These are phyloP conservation scores for Mastacembelus armatus DNA, from an alignment of 2,797 vertebrate genomes.

Conservation along the genomic window DNA sequence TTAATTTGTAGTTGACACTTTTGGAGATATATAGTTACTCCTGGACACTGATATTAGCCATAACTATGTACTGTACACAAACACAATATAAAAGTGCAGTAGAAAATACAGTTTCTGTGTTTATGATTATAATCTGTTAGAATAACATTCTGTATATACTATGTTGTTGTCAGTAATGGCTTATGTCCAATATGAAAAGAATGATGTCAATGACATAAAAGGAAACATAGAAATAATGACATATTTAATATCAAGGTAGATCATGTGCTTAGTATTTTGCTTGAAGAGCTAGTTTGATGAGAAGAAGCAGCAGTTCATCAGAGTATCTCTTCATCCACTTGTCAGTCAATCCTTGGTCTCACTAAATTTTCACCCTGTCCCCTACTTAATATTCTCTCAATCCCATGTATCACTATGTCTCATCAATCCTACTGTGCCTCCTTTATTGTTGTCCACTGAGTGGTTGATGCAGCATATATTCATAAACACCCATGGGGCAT, in stretches of 20 bases:
- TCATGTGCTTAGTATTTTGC: constrained; percentile 79
- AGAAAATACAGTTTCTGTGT: constrained; percentile 83
- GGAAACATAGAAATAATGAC: constrained; percentile 67
- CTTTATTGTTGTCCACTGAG: constrained; percentile 54
- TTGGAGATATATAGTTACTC: constrained; percentile 48
- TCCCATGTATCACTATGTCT: constrained; percentile 30
- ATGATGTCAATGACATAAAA: constrained; percentile 66
- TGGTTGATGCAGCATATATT: constrained; percentile 66
- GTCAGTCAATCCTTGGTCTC: constrained; percentile 18
- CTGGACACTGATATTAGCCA: constrained; percentile 41
- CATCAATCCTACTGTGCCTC: constrained; percentile 29
- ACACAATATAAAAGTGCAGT: constrained; percentile 77
- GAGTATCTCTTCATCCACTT: constrained; percentile 30
- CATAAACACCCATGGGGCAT: constrained; percentile 49
- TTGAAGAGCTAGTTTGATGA: constrained; percentile 63
- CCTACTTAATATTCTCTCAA: constrained; percentile 25
- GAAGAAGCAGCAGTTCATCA: constrained; percentile 65
- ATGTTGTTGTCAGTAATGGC: constrained; percentile 72
- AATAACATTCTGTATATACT: constrained; percentile 76
- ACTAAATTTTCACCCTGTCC: constrained; percentile 34
- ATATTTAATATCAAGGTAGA: constrained; percentile 74
- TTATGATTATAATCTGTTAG: constrained; percentile 70
- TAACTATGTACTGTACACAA: constrained; percentile 65
- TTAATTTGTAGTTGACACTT: constrained; percentile 30
- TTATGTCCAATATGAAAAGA: constrained; percentile 80